A percentile compares a stretch with the other conserved stretches of the same genome.
phyloP scores from a whole-genome alignment of 2,888 invertebrate species.

The Eupeodes latifasciatus region DNA sequence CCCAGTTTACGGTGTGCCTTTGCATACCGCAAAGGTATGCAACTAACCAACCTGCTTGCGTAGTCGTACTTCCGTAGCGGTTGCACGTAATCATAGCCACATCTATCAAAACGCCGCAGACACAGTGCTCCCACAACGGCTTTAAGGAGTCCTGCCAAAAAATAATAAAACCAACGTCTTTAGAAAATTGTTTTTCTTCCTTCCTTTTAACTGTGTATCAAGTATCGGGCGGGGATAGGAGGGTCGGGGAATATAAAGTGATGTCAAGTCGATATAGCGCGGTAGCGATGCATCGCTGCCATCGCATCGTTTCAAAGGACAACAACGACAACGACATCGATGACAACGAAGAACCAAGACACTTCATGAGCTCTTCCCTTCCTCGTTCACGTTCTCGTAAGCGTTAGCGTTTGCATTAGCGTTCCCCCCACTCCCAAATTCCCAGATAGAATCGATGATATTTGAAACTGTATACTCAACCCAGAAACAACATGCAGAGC shows the following conservation, averaged over 20 bases:
- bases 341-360: neutral
- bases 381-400: too few species aligned
- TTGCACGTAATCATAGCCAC: conserved; percentile 79
- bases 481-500: conserved; percentile 77
- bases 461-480: conserved; percentile 71
- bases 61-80: conserved; percentile 77
- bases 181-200: conserved; percentile 50
- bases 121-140: conserved; percentile 78
- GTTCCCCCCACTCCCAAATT: too few species aligned
- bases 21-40: conserved; percentile 7
- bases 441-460: conserved; percentile 24
- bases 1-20: conserved; percentile 29
- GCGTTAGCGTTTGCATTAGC: too few species aligned
- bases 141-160: conserved; percentile 79
- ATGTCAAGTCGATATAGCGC: conserved; percentile 30
- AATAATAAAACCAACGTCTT: conserved; percentile 29
- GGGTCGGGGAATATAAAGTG: neutral
- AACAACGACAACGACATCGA: neutral
- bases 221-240: neutral
- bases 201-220: neutral
- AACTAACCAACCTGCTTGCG: conserved; percentile 75
- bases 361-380: conserved; percentile 32
- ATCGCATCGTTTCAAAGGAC: neutral
- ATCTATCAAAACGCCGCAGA: conserved; percentile 72
- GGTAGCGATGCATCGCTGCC: conserved; percentile 21